Evolutionary conservation across 2,797 vertebrate genomes (phyloP).

Genomic region (Hozukius guyotensis): DNA sequence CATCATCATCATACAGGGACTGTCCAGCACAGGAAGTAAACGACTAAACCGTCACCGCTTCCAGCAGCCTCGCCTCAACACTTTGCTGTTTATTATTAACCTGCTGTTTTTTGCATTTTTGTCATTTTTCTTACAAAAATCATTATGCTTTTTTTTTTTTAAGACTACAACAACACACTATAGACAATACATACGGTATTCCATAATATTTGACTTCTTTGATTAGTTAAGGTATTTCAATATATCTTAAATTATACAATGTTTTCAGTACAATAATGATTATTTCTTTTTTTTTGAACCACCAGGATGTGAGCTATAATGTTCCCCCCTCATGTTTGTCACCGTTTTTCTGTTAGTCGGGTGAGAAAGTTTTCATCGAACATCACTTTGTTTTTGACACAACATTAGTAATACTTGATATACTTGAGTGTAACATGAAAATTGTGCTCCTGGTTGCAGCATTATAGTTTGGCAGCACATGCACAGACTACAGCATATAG

Average conservation of each 20-base stretch:
- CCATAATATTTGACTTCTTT: constrained; percentile 74
- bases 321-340: constrained; percentile 30
- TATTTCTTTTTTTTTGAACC: constrained; percentile 74
- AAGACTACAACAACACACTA: constrained; percentile 79
- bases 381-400: constrained; percentile 65
- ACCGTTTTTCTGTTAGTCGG: constrained; percentile 46
- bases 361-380: constrained; percentile 57
- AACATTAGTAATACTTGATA: constrained; percentile 74
- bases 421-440: constrained; percentile 75
- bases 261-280: constrained; percentile 84
- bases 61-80: constrained; percentile 52
- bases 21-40: constrained; percentile 33
- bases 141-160: constrained; percentile 56
- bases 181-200: constrained; percentile 85
- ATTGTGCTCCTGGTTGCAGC: constrained; percentile 83
- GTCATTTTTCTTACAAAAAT: constrained; percentile 79
- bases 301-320: constrained; percentile 64
- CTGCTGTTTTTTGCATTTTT: constrained; percentile 70
- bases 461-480: constrained; percentile 83
- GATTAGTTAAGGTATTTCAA: constrained; percentile 85
- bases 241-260: constrained; percentile 89
- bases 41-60: constrained; percentile 66
- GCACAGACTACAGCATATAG: constrained; percentile 79
- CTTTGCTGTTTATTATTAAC: constrained; percentile 61
- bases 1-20: not conserved